Base-by-base conservation (phyloP, 2,113 vertebrate genomes). In the Plectropomus leopardus region DNA sequence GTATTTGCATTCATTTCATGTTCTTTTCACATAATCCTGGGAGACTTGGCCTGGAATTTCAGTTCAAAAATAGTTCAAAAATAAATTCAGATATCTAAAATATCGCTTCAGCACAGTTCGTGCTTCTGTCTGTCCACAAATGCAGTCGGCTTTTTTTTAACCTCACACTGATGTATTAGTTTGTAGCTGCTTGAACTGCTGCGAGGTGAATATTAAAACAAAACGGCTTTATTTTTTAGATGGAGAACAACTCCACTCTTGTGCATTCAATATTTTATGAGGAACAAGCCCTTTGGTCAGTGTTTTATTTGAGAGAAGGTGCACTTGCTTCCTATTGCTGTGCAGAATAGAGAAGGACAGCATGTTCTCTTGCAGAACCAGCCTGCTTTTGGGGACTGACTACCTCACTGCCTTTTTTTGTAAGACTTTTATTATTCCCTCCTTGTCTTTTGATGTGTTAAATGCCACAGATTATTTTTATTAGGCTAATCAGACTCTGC, bases 201-300 rank as follows among this genome's bases (percentile, higher is more conserved):
- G 42, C 32, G 1, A 74, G 44, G 54, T 76, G 68, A 83, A 82
- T 68, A 82, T 77, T 75, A 60, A 86, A 82, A 36, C 26, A 70
- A 75, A 83, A 50, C 17, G 1, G 19, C 11, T 78, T 79, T 77
- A 32, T 77, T 69, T 55, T 54, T 69, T 14, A 51, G 78, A 54
- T 44, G 30, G n/a, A 47, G 84, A 78, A 77, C 78, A 78, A 60
- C 76, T 69, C 68, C 40, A 67, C 84, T 82, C 67, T 40, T 60
- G 34, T 63, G 58, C n/a, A 42, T 45, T 90, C 44, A 88, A 87
- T 88, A 83, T 83, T 91, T 89, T 23, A 90, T 84, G 55, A 89
- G 65, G 47, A 84, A 85, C 72, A 69, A 87, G 67, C 66, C 58
- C 71, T 73, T 51, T 69, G 83, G 88, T 73, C 70, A 19, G 73